These are phyloP conservation scores for Choloepus hoffmanni DNA, from an alignment of 2,113 vertebrate species.

Conservation along the genomic window DNA sequence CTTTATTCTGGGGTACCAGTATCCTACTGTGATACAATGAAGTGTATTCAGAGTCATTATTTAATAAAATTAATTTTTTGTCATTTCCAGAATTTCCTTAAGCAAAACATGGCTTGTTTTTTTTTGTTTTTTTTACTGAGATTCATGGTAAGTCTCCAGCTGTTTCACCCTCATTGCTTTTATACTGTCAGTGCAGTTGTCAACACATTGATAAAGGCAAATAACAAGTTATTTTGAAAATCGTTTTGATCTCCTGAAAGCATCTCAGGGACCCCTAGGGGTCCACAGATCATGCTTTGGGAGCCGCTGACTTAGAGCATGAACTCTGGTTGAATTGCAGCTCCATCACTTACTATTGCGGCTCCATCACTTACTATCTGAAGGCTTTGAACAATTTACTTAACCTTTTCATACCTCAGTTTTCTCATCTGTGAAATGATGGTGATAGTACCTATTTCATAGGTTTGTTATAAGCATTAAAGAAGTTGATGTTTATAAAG, in stretches of 20 bases:
- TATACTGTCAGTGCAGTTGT: not conserved
- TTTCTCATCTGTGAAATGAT: not conserved
- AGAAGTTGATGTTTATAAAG: not conserved
- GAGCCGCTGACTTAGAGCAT: not conserved
- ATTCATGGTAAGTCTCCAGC: not conserved
- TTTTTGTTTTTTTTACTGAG: not conserved
- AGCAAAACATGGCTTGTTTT: not conserved
- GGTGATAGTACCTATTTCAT: not conserved
- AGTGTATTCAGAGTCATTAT: too few species aligned
- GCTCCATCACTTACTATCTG: too few species aligned
- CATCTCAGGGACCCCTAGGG: not conserved
- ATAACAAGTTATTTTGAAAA: not conserved
- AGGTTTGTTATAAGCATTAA: not conserved
- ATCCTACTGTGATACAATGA: too few species aligned
- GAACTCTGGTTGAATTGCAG: not conserved
- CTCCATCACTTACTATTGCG: not conserved
- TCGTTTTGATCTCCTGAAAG: not conserved
- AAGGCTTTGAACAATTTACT: not conserved
- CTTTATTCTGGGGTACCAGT: not conserved
- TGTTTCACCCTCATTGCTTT: not conserved
- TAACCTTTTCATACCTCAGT: not conserved
- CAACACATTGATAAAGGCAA: not conserved
- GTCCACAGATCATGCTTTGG: not conserved
- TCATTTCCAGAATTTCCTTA: not conserved
- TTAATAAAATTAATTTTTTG: not conserved